Conservation (phyloP, 2,797 vertebrate species). For the Platyrinchus mystaceus region DNA sequence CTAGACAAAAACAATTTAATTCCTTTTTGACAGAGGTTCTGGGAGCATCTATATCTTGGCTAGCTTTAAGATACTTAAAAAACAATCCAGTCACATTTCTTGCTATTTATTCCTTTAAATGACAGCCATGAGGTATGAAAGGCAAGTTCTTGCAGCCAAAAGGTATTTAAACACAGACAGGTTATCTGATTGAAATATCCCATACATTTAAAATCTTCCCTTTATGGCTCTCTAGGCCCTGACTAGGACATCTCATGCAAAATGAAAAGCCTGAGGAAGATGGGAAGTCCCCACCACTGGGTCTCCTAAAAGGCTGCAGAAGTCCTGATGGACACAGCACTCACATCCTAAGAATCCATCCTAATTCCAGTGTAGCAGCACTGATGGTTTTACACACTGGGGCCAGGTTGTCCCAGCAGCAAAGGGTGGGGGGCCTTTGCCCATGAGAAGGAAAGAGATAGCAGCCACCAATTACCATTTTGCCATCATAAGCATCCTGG, state of each 20-base stretch:
- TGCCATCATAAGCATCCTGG: not conserved
- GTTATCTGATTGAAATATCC: not conserved
- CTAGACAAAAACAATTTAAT: not conserved
- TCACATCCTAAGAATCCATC: not conserved
- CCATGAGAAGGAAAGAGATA: not conserved
- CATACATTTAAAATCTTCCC: not conserved
- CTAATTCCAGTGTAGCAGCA: rapidly evolving
- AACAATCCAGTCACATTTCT: conserved; percentile 9
- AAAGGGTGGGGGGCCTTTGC: rapidly evolving
- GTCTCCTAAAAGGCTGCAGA: not conserved
- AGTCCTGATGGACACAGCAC: not conserved
- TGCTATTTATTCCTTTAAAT: conserved; percentile 14
- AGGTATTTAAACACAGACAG: not conserved
- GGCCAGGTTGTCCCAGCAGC: not conserved
- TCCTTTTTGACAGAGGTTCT: conserved; percentile 38
- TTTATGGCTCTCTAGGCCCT: not conserved
- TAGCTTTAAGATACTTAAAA: conserved; percentile 26
- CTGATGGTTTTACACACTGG: rapidly evolving
- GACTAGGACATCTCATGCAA: rapidly evolving
- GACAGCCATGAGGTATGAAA: not conserved
- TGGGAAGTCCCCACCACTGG: rapidly evolving
- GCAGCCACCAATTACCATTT: not conserved
- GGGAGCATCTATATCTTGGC: not conserved
- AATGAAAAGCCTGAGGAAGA: not conserved
- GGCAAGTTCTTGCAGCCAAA: conserved; percentile 5